Evolutionary conservation across 2,797 vertebrate species (phyloP).

Genomic region (Malurus leucopterus): DNA sequence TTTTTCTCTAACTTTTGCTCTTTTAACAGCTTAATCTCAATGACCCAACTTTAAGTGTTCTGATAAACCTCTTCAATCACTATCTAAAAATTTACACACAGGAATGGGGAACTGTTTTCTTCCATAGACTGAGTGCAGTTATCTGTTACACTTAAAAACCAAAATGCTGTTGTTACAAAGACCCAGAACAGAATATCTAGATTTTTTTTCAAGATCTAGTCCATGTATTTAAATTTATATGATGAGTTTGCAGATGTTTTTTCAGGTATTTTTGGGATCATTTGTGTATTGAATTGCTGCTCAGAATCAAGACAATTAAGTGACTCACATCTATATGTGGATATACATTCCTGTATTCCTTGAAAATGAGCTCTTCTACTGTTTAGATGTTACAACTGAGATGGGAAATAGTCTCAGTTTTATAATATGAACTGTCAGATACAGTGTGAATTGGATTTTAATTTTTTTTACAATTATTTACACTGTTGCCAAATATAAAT

Average conservation of each 20-base stretch:
- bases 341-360: neutral
- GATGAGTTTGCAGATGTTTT: neutral
- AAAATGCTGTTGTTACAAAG: neutral
- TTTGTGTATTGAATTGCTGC: neutral
- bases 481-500: neutral
- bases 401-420: neutral
- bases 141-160: neutral
- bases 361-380: neutral
- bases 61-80: constrained; percentile 9
- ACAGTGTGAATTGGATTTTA: neutral
- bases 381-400: neutral
- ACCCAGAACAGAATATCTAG: neutral
- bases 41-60: constrained; percentile 32
- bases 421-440: neutral
- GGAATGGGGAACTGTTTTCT: neutral
- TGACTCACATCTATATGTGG: neutral
- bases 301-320: neutral
- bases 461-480: neutral
- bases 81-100: constrained; percentile 12
- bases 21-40: constrained; percentile 1
- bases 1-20: neutral
- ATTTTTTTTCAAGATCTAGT: neutral
- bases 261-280: neutral
- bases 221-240: neutral
- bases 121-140: neutral